These are phyloP conservation scores for Heliocidaris tuberculata DNA, from an alignment of 35 echinoderm and acorn worm species.

Conservation along the genomic window DNA sequence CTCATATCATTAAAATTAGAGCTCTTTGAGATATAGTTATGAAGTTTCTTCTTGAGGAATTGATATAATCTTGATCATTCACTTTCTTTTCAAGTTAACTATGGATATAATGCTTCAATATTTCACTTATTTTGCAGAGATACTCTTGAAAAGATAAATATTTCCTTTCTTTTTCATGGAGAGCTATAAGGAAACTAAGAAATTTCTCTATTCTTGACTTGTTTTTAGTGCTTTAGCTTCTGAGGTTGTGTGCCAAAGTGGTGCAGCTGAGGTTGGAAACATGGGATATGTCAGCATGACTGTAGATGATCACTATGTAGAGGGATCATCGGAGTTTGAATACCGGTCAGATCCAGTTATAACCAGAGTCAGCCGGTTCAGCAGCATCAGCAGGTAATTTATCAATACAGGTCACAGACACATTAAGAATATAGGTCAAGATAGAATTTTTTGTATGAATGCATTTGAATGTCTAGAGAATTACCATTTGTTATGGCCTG, in stretches of 20 bases:
- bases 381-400: constrained; percentile 67
- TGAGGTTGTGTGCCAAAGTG: constrained; percentile 57
- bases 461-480: no score
- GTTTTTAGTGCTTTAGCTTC: constrained; percentile 41
- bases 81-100: no score
- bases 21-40: no score
- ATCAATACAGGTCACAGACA: not conserved
- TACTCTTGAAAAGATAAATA: no score
- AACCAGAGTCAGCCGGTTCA: constrained; percentile 53
- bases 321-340: constrained; percentile 16
- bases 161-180: no score
- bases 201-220: not conserved
- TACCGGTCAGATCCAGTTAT: constrained; percentile 73
- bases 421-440: not conserved
- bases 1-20: no score
- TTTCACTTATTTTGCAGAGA: no score
- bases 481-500: no score
- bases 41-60: no score
- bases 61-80: no score
- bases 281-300: constrained; percentile 43
- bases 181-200: no score
- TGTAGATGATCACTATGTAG: constrained; percentile 55
- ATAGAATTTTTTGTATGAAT: not conserved
- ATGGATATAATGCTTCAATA: no score
- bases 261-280: constrained; percentile 21